Conservation (phyloP, 2,113 vertebrate genomes). For the Struthidea cinerea region DNA sequence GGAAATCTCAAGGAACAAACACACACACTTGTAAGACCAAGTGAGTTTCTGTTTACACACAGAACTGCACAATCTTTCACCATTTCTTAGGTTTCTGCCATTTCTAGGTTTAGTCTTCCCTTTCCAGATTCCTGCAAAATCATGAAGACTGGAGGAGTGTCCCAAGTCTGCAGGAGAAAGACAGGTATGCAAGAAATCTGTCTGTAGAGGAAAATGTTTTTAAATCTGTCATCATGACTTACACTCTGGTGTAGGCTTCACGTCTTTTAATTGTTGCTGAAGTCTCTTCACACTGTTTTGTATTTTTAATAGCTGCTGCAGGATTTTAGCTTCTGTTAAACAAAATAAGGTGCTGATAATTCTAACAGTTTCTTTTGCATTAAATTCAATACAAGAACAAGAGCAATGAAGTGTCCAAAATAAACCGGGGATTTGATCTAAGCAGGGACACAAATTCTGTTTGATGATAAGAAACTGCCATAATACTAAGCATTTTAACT, state of each 20-base stretch:
- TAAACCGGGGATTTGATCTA: neutral
- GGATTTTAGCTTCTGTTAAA: conserved; percentile 75
- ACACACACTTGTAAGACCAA: neutral
- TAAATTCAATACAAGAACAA: neutral
- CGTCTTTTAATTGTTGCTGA: conserved; percentile 80
- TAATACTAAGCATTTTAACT: neutral
- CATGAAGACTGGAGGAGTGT: neutral
- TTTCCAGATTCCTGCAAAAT: neutral
- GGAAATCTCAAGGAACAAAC: neutral
- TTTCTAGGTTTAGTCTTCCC: neutral
- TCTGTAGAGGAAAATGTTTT: neutral
- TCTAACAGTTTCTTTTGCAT: neutral
- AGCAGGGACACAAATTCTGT: neutral
- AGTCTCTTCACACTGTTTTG: conserved; percentile 79
- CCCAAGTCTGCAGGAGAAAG: neutral
- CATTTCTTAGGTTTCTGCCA: neutral
- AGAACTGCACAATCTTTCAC: neutral
- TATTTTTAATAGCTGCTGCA: conserved; percentile 84
- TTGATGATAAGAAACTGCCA: neutral
- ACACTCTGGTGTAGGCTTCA: conserved; percentile 83
- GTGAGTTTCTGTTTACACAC: neutral
- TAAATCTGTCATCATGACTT: conserved; percentile 35
- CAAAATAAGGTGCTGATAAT: neutral
- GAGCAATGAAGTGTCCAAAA: neutral
- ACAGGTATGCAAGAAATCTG: neutral